Evolutionary conservation across 2,888 invertebrate species (phyloP), one percentile per base, ranked within the genome.

Genomic region (Malachius bipustulatus): DNA sequence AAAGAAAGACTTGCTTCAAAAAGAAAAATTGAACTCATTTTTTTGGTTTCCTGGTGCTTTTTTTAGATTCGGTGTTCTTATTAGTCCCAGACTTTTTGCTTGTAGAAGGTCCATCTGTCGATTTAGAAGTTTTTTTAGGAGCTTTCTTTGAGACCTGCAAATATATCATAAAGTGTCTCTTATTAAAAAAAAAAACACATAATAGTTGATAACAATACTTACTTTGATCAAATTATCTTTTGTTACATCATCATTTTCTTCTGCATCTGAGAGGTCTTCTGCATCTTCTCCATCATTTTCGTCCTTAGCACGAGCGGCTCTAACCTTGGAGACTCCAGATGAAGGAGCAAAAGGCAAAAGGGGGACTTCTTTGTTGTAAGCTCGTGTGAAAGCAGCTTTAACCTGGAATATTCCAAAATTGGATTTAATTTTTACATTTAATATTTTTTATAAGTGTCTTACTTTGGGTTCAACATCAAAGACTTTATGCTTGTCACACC

Each of bases 301-400:
- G 26, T 59, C 60, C 32, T 59, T 60, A 2, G 58, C 59, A 4
- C 59, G 62, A 16, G 51, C 55, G 1, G 62, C 64, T 29, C 70
- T 72, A 35, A 75, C 79, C 48, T 75, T 77, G 46, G 75, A 76
- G 3, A 73, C 57, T 2, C 67, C 63, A 3, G 71, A 65, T 28
- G 70, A 63, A 6, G 75, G 51, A 6, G 85, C 75, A 61, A 91
- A 94, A 0, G 91, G 87, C 35, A 84, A 71, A 36, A 82, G 69
- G 31, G 74, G 67, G 1, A 75, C 71, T 44, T 77, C 77, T 60
- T 96, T 96, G 62, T 97, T 98, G 60, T 89, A 91, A 0, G 82
- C 69, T 27, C 93, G 74, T 0, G 97, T 98, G 59, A 98, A 81
- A 0, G 94, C 89, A 1, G 91, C 77, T 67, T 97, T 97, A 0